These are phyloP conservation scores for Taxidea taxus DNA, from an alignment of 2,113 vertebrate genomes.

Conservation along the genomic window DNA sequence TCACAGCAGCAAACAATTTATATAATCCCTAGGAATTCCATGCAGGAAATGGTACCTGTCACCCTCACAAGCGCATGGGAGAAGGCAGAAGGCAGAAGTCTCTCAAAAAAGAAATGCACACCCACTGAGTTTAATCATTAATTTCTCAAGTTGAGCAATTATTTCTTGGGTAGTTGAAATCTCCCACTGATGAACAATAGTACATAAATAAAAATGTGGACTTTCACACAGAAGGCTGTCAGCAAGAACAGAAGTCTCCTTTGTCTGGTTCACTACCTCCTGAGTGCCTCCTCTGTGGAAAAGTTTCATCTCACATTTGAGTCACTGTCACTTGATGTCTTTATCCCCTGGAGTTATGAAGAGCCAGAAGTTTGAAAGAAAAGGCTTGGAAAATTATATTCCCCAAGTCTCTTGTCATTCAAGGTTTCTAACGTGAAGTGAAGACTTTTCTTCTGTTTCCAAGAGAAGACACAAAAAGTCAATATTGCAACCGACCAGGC, in stretches of 20 bases:
- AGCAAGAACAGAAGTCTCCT: not conserved
- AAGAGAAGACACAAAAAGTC: not conserved
- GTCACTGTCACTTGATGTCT: not conserved
- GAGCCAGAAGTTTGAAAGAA: not conserved
- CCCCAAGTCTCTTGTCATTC: not conserved
- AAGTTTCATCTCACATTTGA: not conserved
- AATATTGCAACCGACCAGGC: not conserved
- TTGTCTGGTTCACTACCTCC: not conserved
- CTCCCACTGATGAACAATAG: not conserved
- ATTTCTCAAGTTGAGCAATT: not conserved
- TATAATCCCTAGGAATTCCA: not conserved
- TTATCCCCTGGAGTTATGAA: not conserved
- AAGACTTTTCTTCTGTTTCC: not conserved
- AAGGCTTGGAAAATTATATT: not conserved
- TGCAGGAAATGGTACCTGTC: not conserved
- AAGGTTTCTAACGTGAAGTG: not conserved
- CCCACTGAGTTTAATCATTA: not conserved
- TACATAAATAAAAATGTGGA: not conserved
- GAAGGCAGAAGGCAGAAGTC: not conserved
- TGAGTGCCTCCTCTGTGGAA: not conserved
- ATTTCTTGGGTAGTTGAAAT: not conserved
- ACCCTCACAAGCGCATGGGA: rapidly evolving
- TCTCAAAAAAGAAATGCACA: not conserved
- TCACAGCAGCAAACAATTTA: not conserved
- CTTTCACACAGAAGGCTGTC: not conserved